These are phyloP conservation scores for Craterocephalus amniculus DNA, from an alignment of 2,797 vertebrate genomes.

Conservation along the genomic window DNA sequence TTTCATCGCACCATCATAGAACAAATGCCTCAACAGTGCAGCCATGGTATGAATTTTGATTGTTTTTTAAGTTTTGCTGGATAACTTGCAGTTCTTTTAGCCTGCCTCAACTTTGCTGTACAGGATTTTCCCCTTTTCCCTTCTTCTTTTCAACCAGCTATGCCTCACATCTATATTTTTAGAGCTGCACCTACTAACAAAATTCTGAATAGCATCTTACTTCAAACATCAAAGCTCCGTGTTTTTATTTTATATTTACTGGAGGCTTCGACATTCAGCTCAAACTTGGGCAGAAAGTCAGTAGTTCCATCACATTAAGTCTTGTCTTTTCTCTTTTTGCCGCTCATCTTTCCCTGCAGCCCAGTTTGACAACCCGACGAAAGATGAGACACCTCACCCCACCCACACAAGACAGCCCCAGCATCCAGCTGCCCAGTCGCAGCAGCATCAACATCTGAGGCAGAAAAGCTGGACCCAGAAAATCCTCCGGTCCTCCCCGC, in stretches of 20 bases:
- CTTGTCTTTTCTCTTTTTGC: slow-evolving; percentile 34
- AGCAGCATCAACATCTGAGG: slow-evolving; percentile 68
- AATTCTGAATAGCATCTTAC: slow-evolving; percentile 51
- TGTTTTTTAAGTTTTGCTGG: slow-evolving; percentile 8
- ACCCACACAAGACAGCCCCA: slow-evolving; percentile 69
- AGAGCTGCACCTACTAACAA: slow-evolving; percentile 39
- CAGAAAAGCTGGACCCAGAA: slow-evolving; percentile 94
- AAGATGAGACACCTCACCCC: slow-evolving; percentile 81
- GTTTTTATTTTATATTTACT: slow-evolving; percentile 48
- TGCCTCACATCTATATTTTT: slow-evolving; percentile 67
- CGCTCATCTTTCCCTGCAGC: slow-evolving; percentile 73
- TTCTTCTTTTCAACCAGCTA: slow-evolving; percentile 34
- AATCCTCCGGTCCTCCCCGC: slow-evolving; percentile 82
- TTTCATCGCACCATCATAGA: neutral
- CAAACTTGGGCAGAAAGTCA: slow-evolving; percentile 24
- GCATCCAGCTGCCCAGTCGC: slow-evolving; percentile 45
- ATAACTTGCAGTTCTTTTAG: slow-evolving; percentile 9
- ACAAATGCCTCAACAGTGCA: neutral
- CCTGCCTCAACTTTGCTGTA: slow-evolving; percentile 6
- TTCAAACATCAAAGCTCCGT: slow-evolving; percentile 63
- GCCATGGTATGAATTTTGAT: neutral
- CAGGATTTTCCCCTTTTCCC: slow-evolving; percentile 24
- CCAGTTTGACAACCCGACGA: slow-evolving; percentile 88
- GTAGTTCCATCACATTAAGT: slow-evolving; percentile 24
- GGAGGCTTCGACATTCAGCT: slow-evolving; percentile 38